Base-by-base conservation (phyloP, 2,888 invertebrate genomes). In the Lasioglossum figueresi region DNA sequence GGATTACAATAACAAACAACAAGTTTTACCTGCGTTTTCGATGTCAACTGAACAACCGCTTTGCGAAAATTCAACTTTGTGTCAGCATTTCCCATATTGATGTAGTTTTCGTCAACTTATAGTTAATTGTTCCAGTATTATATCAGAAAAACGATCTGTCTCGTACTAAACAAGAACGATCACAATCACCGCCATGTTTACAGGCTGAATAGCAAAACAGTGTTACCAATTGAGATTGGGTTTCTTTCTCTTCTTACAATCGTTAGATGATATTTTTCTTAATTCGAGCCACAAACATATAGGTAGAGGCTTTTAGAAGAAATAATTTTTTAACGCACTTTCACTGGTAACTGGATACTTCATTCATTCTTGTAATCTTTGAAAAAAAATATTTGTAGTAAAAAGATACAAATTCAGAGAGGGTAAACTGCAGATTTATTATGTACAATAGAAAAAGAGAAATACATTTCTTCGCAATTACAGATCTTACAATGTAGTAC, bases 11-110 rank as follows among this genome's bases (percentile, higher is more conserved):
- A 74, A 76, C 80, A 89, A 89, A 88, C 81, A 83, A 80, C 6
- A 68, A 77, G 68, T 82, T 91, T 93, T 95, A 99, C 99, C 97
- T 99, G 98, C 84, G 98, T 98, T 96, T 99, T 99, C 0, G 99
- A 98, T 79, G 99, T 99, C 79, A 99, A 96, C 95, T 99, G 99
- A 76, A 99, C 98, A 76, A 99, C 99, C 91, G 99, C 99, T 96
- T 99, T 99, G 87, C 99, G 97, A 96, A 99, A 99, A 96, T 99
- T 99, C 88, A 99, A 96, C 96, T 99, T 99, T 85, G 99, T 99
- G 95, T 99, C 99, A 85, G 99, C 97, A 96, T 99, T 99, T 92
- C 99, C 99, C 99, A 99, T 99, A 81, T 79, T 90, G 83, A 72
- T 81, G 27, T 68, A 27, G 34, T 63, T 56, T 81, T 73, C 48